Conservation (phyloP, 2,888 invertebrate genomes). For the Gryllus longicercus region DNA sequence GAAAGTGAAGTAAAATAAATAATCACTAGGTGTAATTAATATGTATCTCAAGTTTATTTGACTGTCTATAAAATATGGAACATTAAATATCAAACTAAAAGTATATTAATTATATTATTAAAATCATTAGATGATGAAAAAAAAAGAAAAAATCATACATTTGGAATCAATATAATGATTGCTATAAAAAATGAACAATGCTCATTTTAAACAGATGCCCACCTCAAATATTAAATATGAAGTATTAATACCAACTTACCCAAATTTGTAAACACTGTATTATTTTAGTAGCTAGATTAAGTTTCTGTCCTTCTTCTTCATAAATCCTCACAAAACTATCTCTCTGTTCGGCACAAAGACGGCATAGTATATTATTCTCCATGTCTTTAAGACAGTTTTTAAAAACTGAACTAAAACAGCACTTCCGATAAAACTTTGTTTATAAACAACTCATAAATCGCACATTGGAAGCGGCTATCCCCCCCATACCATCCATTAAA, state of each 20-base stretch:
- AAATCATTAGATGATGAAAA: background rate
- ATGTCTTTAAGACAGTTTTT: slow-evolving; percentile 26
- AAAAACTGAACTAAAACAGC: slow-evolving; percentile 38
- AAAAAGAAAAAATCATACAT: background rate
- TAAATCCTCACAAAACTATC: slow-evolving; percentile 40
- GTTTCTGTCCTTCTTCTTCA: slow-evolving; percentile 40
- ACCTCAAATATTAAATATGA: background rate
- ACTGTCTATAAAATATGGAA: too few species aligned
- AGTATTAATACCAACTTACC: slow-evolving; percentile 37
- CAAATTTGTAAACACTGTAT: slow-evolving; percentile 43
- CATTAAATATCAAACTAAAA: too few species aligned
- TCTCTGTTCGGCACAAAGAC: slow-evolving; percentile 35
- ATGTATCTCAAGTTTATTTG: too few species aligned
- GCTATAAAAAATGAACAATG: background rate
- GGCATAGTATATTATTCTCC: slow-evolving; percentile 34
- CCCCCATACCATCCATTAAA: slow-evolving; percentile 25
- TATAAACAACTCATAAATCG: slow-evolving; percentile 32
- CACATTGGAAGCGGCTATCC: slow-evolving; percentile 22
- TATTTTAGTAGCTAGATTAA: slow-evolving; percentile 41
- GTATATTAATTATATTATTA: background rate
- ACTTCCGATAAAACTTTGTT: slow-evolving; percentile 31
- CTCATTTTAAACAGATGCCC: background rate
- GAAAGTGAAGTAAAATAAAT: too few species aligned
- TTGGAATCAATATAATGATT: background rate
- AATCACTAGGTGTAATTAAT: too few species aligned